Base-by-base conservation (phyloP, 2,113 vertebrate genomes). In the Hiodon tergisus region DNA sequence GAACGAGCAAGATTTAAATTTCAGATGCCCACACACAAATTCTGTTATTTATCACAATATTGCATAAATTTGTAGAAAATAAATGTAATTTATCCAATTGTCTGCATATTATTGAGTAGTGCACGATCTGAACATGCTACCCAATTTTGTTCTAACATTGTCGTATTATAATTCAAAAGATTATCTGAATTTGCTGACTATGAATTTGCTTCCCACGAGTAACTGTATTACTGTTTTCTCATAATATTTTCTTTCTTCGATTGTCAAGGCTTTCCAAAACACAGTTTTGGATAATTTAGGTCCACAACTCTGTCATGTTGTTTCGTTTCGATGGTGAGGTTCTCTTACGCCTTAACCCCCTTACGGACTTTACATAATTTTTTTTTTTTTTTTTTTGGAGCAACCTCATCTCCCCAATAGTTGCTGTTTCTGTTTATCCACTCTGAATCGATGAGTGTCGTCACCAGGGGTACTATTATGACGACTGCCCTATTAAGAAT, bases 401-500 rank as follows among this genome's bases (percentile, higher is more conserved):
- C 87, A 90, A 89, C 91, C 88, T 92, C 89, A 92, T 91, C 87
- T 92, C 88, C 70, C 76, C 84, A 72, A 75, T 88, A 88, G 91
- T 90, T 89, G 90, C 91, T 88, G 91, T 89, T 89, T 91, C 91
- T 94, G 94, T 95, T 96, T 95, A 94, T 94, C 91, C 92, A 82
- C 87, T 91, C 82, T 90, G 90, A 92, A 94, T 95, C 91, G 89
- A 93, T 91, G 89, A 87, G 91, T 97, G 95, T 92, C 97, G 97
- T 99, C 96, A 98, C 91, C 90, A 88, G 90, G 91, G 93, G 90
- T 92, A 91, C 91, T 90, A 91, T 94, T 93, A 93, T 95, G 94
- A 95, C 93, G 94, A 92, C 89, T 90, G 92, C 93, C 92, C 92
- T 92, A 91, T 92, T 94, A 94, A 94, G 94, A 94, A 94, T 98